Evolutionary conservation across 2,113 vertebrate genomes (phyloP).

Genomic region (Camelus bactrianus): DNA sequence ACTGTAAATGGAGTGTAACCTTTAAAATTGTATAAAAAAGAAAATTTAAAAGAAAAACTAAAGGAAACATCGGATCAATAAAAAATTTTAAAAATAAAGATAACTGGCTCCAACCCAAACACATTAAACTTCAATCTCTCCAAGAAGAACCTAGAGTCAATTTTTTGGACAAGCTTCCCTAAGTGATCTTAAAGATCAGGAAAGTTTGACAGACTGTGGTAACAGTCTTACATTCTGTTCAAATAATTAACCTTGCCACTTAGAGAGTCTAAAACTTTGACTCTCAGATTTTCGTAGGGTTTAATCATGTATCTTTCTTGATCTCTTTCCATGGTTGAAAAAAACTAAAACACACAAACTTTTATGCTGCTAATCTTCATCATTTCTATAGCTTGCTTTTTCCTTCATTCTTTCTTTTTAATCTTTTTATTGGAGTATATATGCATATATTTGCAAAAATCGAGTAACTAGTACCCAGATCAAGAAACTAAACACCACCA

Average conservation of each 20-base stretch:
- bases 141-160: background rate
- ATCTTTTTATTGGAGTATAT: background rate
- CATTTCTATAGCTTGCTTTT: background rate
- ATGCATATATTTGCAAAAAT: background rate
- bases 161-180: background rate
- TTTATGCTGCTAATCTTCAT: background rate
- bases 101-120: background rate
- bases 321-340: background rate
- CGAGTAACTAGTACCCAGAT: background rate
- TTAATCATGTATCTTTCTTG: background rate
- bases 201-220: background rate
- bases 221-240: background rate
- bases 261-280: background rate
- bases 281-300: slow-evolving; percentile 15
- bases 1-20: background rate
- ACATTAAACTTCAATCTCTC: background rate
- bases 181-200: background rate
- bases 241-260: slow-evolving; percentile 18
- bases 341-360: background rate
- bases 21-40: background rate
- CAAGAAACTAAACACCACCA: background rate
- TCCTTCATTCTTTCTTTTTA: background rate
- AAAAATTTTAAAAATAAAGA: slow-evolving; percentile 3
- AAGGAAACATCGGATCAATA: background rate
- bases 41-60: background rate